These are phyloP conservation scores for Andricus grossulariae DNA, from an alignment of 1,140 invertebrate genomes.

Conservation along the genomic window DNA sequence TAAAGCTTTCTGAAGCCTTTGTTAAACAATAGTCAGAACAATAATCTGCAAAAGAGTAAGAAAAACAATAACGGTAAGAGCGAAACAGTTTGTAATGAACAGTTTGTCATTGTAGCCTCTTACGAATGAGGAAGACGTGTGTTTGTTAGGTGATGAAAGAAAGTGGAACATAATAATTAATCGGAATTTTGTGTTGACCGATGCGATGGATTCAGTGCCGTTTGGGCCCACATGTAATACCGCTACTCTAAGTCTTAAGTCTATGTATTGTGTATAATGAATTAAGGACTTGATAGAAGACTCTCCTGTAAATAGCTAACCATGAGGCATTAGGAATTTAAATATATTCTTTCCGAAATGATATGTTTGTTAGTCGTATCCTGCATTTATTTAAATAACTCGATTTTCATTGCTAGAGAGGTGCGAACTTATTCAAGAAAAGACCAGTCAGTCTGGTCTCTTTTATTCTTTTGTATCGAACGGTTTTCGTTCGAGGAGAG, in stretches of 20 bases:
- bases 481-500: not conserved
- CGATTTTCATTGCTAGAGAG: not conserved
- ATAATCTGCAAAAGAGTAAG: no score
- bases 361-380: conserved; percentile 56
- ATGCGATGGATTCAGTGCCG: conserved; percentile 62
- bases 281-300: conserved; percentile 74
- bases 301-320: conserved; percentile 73
- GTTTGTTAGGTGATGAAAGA: conserved; percentile 8
- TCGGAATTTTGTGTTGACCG: conserved; percentile 52
- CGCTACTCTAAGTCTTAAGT: conserved; percentile 64
- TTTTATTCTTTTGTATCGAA: conserved; percentile 37
- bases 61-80: not conserved
- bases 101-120: not conserved
- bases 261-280: conserved; percentile 75
- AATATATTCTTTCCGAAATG: conserved; percentile 67
- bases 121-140: conserved; percentile 8
- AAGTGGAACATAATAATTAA: conserved; percentile 32
- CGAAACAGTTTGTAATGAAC: conserved; percentile 14
- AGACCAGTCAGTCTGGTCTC: conserved; percentile 14
- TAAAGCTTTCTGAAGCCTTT: no score
- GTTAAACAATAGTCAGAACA: not conserved
- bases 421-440: conserved; percentile 27
- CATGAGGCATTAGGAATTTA: conserved; percentile 75
- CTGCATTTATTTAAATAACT: conserved; percentile 49
- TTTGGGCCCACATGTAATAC: conserved; percentile 64